Evolutionary conservation across 2,797 vertebrate species (phyloP).

Genomic region (Amphiprion clarkii): DNA sequence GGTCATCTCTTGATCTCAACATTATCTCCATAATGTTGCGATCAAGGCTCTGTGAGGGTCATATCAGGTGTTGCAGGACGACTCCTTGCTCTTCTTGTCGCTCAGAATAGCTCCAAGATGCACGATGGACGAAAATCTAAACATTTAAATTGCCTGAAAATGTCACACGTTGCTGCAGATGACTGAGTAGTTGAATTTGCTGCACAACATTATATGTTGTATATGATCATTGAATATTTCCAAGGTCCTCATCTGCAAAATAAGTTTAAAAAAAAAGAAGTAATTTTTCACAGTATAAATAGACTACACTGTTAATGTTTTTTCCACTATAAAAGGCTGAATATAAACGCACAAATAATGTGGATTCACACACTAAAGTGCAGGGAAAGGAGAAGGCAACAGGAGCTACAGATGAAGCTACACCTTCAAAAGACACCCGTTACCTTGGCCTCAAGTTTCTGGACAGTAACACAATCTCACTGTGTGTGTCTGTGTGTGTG

Average conservation of each 20-base stretch:
- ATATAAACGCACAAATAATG: too few species aligned
- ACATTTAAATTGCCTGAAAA: too few species aligned
- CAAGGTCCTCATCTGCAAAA: conserved; percentile 1
- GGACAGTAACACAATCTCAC: conserved; percentile 62
- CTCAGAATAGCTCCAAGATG: background rate
- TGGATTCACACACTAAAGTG: conserved; percentile 4
- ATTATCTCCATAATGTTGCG: background rate
- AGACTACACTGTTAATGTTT: too few species aligned
- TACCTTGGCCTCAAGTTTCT: conserved; percentile 71
- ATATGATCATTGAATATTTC: background rate
- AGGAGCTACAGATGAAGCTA: conserved; percentile 37
- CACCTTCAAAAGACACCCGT: conserved; percentile 46
- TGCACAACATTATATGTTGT: background rate
- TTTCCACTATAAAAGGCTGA: too few species aligned
- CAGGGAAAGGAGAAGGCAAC: background rate
- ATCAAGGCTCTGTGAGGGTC: background rate
- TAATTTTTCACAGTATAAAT: too few species aligned
- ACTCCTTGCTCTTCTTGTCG: background rate
- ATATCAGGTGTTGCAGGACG: background rate
- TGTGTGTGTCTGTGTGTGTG: conserved; percentile 13
- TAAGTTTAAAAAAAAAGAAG: background rate
- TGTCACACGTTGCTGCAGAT: too few species aligned
- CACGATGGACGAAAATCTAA: too few species aligned
- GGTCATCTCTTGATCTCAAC: too few species aligned
- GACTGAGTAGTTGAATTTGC: background rate